Evolutionary conservation across 2,888 invertebrate genomes (phyloP).

Genomic region (Oxystoma pomonae): DNA sequence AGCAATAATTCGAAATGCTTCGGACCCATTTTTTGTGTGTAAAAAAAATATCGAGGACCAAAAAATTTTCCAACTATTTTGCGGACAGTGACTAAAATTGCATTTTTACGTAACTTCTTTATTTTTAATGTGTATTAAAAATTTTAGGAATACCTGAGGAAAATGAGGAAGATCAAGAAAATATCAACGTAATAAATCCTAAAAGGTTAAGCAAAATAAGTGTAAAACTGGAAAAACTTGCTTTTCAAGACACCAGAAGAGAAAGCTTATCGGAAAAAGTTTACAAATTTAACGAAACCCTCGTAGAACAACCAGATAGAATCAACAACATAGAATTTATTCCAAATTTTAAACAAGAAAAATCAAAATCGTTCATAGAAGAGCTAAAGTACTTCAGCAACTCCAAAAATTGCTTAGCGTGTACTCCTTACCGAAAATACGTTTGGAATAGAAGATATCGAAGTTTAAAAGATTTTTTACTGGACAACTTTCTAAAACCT

Average conservation of each 20-base stretch:
- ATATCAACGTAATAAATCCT: conserved; percentile 28
- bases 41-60: too few relatives aligned
- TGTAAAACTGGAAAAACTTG: conserved; percentile 28
- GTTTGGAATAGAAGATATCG: conserved; percentile 28
- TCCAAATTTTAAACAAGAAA: conserved; percentile 23
- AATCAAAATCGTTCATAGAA: conserved; percentile 21
- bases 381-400: conserved; percentile 26
- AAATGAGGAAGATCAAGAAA: conserved; percentile 26
- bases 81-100: too few relatives aligned
- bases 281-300: conserved; percentile 21
- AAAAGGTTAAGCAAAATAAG: conserved; percentile 32
- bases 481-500: conserved; percentile 29
- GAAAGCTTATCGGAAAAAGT: conserved; percentile 21
- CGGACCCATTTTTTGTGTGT: too few relatives aligned
- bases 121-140: neutral
- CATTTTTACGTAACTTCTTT: too few relatives aligned
- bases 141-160: conserved; percentile 31
- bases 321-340: conserved; percentile 30
- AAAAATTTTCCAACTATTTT: too few relatives aligned
- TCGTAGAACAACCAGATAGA: conserved; percentile 19
- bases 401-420: conserved; percentile 20
- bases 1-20: too few relatives aligned
- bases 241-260: conserved; percentile 14
- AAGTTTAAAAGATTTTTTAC: conserved; percentile 23
- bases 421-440: conserved; percentile 28